Evolutionary conservation across 1,140 invertebrate genomes (phyloP), one percentile per base, ranked within the genome.

Genomic region (Coelopa frigida): DNA sequence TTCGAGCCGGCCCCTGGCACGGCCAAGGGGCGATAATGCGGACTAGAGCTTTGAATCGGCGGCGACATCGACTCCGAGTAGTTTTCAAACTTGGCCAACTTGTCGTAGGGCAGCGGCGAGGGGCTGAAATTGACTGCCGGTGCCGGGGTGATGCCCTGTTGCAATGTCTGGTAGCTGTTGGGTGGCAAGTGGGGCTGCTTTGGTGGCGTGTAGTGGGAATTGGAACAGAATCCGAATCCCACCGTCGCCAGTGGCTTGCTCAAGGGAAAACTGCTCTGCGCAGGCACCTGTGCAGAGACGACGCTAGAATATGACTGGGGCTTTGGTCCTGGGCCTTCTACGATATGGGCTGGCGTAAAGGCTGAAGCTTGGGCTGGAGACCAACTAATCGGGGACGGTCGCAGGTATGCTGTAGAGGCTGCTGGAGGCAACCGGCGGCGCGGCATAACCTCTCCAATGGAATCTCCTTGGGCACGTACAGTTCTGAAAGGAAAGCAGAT

Each of bases 401-500:
- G n/a, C 3, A 15, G 8, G 27, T 8, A n/a, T 29, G 27, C 8
- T 29, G n/a, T 29, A 29, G 8, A 29, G 8, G 27, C 17, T 27
- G 11, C 18, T 18, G 33, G 6, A 12, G 45, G 49, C 27, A 12
- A 33, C 40, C 17, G 64, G 54, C 18, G 57, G 56, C 22, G 65
- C 59, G 20, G 55, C 52, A 50, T 68, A 68, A 15, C 61, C 61
- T 60, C 10, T 66, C 52, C 29, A 68, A 32, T 3, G 61, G 62
- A 31, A 68, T 68, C 43, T 68, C 64, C 22, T 68, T 61, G 0
- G 65, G 65, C 11, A 65, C 49, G 49, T 63, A 68, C 17, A 68
- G 44, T 8, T 59, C 65, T 68, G 40, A 27, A 32, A 35, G 12
- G 24, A 29, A 31, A 20, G 26, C 14, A 5, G 27, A 14, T 10